Base-by-base conservation (phyloP, 1,140 invertebrate species). In the Drosophila chauvacae region DNA sequence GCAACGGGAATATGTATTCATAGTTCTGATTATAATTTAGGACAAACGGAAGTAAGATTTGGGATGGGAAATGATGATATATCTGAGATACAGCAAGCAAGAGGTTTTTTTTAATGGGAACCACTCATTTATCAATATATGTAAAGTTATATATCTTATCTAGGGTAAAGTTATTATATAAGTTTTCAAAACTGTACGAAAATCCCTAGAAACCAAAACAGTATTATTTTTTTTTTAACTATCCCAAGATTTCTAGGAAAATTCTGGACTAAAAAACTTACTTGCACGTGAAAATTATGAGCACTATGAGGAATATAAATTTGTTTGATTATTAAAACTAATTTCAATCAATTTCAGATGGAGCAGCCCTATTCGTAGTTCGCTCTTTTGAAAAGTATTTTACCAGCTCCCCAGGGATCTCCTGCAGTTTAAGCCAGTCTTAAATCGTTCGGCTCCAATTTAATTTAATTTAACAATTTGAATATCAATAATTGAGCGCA, bases 391-490 rank as follows among this genome's bases (percentile, higher is more conserved):
- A 11, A 10, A 69, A 28, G 4, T 14, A 56, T 41, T 42, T 57
- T 20, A 20, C 28, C 18, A 41, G 3, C n/a, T 35, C 4, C 35
- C 16, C 26, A 30, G 42, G 30, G 20, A 57, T 70, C 50, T 39
- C 18, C 33, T 16, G 26, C 37, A 20, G 28, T 14, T 58, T 20
- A 37, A 35, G 11, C 62, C 39, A 23, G 47, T 65, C 51, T 53
- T 20, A 44, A 28, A 65, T 41, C 39, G n/a, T 16, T 47, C 68
- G 44, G 18, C 45, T 59, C 11, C 66, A 56, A 72, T 71, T 72
- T 72, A 72, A 72, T 71, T 71, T 71, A 72, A 71, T 71, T 59
- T 35, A 72, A 37, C 66, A 59, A 72, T 72, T 60, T 72, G 69
- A 72, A 72, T 72, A 72, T 72, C 69, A 71, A 72, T 72, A 72